Evolutionary conservation across 2,113 vertebrate species (phyloP), one percentile per base, ranked within the genome.

Genomic region (Scomber scombrus): DNA sequence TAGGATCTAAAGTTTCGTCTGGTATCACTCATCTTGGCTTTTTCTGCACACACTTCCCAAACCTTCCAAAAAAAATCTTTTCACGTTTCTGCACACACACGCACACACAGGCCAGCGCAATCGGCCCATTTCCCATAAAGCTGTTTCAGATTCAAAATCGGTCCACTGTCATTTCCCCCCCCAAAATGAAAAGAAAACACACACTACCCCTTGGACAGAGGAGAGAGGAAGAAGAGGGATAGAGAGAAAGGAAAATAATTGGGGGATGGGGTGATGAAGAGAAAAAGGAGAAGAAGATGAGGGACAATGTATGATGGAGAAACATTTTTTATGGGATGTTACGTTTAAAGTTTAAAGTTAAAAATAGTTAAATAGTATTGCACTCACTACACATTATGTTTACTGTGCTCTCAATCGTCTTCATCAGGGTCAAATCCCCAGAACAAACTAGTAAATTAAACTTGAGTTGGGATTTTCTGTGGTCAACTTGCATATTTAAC

Each of bases 181-280:
- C 51, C n/a, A 56, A 80, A 84, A 89, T 87, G 78, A 86, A 85
- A 92, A 82, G 66, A 86, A 89, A 89, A 89, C 79, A 91, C 55
- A 67, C 21, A 56, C 16, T 29, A n/a, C 60, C 65, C 54, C 34
- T 49, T 18, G 29, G 74, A 69, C 58, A 58, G 65, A 54, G 46
- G 40, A 72, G 45, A 72, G 8, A 50, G 55, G 8, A 71, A 31
- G 31, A 71, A 57, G 21, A 31, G 23, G 49, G 51, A 67, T 3
- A 29, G 52, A 61, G 23, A 40, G 16, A 70, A 49, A 61, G 12
- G 47, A 49, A 77, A 62, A 68, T 51, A 51, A 40, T 40, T 3
- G 34, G 34, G 29, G 4, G 63, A 46, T 23, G 54, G 58, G 5
- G 16, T 14, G 55, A 71, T 26, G 52, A 45, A 2, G 43, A 52